These are phyloP conservation scores for Drosophila mayri DNA, from an alignment of 1,140 invertebrate species.

Conservation along the genomic window DNA sequence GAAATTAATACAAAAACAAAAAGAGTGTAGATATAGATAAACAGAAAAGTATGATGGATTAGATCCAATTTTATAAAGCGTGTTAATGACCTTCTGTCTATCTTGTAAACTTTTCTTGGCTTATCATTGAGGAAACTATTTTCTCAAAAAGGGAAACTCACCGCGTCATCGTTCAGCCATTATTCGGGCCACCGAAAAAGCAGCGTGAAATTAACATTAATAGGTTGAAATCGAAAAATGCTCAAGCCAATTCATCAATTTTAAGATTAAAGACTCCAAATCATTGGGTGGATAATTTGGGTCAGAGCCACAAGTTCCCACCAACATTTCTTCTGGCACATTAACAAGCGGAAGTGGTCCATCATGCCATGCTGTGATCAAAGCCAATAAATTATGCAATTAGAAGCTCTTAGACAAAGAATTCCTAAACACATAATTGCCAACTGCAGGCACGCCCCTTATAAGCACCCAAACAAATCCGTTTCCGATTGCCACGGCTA, in stretches of 20 bases:
- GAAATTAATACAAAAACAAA: background rate
- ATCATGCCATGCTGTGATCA: slow-evolving; percentile 24
- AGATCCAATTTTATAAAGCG: background rate
- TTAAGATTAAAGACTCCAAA: slow-evolving; percentile 3
- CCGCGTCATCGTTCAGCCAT: slow-evolving; percentile 34
- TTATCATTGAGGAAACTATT: slow-evolving; percentile 5
- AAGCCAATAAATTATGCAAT: slow-evolving; percentile 47
- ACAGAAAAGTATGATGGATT: slow-evolving; percentile 6
- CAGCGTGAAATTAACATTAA: slow-evolving; percentile 44
- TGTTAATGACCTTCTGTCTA: background rate
- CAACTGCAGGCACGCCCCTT: slow-evolving; percentile 16
- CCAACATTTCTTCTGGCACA: background rate
- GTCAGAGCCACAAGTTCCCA: slow-evolving; percentile 4
- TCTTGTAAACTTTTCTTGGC: slow-evolving; percentile 1
- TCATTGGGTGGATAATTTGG: slow-evolving; percentile 15
- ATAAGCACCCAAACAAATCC: slow-evolving; percentile 42
- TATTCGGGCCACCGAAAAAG: slow-evolving; percentile 9
- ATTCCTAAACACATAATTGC: slow-evolving; percentile 40
- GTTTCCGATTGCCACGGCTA: slow-evolving; percentile 23
- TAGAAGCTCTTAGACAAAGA: slow-evolving; percentile 31
- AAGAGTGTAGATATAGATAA: background rate
- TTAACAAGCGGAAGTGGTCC: slow-evolving; percentile 35
- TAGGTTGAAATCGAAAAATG: slow-evolving; percentile 11
- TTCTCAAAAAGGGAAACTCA: slow-evolving; percentile 12
- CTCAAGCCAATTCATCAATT: slow-evolving; percentile 7